phyloP scores from a whole-genome alignment of 2,113 vertebrate species.

The Serranochromis macrocephalus region DNA sequence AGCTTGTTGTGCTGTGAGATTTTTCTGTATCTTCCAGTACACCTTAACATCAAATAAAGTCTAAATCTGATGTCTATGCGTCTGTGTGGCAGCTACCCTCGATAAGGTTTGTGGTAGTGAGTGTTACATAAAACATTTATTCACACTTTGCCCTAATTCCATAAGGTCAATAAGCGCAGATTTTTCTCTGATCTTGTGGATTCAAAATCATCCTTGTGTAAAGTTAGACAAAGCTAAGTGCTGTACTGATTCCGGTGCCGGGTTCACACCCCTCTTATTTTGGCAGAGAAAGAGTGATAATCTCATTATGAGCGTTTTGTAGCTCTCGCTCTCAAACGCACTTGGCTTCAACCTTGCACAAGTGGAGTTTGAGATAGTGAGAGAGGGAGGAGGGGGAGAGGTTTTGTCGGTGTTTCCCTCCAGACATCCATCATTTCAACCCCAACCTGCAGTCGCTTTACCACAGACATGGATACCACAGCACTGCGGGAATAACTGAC shows the following conservation, averaged over 20 bases:
- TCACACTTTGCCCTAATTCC: neutral
- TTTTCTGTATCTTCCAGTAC: neutral
- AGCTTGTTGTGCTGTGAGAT: neutral
- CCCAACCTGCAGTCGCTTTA: constrained; percentile 39
- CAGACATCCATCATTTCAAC: constrained; percentile 46
- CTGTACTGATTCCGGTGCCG: neutral
- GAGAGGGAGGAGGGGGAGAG: neutral
- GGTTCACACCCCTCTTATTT: neutral
- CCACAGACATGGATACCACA: constrained; percentile 43
- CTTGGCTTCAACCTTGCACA: constrained; percentile 51
- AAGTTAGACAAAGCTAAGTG: neutral
- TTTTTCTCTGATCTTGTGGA: neutral
- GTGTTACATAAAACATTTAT: neutral
- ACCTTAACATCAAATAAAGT: neutral
- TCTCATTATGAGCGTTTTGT: neutral
- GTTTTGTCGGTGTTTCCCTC: constrained; percentile 33
- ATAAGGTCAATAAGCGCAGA: neutral
- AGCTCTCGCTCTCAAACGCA: neutral
- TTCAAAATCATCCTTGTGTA: neutral
- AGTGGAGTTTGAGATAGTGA: constrained; percentile 9
- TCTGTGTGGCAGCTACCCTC: neutral
- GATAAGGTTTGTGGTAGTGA: accelerated
- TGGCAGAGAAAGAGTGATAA: neutral
- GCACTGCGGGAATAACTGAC: constrained; percentile 56
- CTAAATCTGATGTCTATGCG: neutral